A percentile compares a stretch with the other conserved stretches of the same genome.
phyloP scores from a whole-genome alignment of 2,888 invertebrate species.

The Atrina japonica region DNA sequence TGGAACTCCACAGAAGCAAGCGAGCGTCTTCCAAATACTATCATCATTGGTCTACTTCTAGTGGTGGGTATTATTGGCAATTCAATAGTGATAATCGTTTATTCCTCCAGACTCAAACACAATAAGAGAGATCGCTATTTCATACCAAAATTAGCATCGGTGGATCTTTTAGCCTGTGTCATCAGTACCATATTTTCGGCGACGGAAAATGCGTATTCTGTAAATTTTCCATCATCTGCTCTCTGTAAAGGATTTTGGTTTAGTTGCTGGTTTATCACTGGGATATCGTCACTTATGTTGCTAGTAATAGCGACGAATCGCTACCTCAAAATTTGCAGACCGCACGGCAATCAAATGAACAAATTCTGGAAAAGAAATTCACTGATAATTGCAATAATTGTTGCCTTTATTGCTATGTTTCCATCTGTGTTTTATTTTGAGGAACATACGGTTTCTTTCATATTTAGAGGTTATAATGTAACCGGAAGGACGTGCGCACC shows the following conservation, averaged over 20 bases:
- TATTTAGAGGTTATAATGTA: neutral
- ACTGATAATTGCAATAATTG: neutral
- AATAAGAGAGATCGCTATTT: conserved; percentile 9
- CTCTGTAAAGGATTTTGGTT: conserved; percentile 19
- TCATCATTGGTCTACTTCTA: conserved; percentile 6
- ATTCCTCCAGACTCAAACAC: neutral
- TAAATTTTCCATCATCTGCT: conserved; percentile 8
- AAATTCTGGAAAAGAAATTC: conserved; percentile 6
- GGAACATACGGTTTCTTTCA: neutral
- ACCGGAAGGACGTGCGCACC: conserved; percentile 16
- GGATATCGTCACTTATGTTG: conserved; percentile 9
- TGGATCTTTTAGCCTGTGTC: conserved; percentile 14
- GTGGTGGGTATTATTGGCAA: conserved; percentile 15
- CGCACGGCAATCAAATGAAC: conserved; percentile 12
- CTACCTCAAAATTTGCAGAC: conserved; percentile 18
- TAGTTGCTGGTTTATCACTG: neutral
- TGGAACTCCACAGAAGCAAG: neutral
- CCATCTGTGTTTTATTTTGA: conserved; percentile 6
- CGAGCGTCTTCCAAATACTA: conserved; percentile 12
- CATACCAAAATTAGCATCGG: conserved; percentile 12
- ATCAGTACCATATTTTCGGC: conserved; percentile 3
- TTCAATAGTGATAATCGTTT: conserved; percentile 5
- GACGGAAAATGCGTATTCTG: conserved; percentile 4
- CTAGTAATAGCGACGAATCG: conserved; percentile 1
- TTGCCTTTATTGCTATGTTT: neutral